These are phyloP conservation scores for Thalassoma bifasciatum DNA, from an alignment of 2,113 vertebrate genomes.

Conservation along the genomic window DNA sequence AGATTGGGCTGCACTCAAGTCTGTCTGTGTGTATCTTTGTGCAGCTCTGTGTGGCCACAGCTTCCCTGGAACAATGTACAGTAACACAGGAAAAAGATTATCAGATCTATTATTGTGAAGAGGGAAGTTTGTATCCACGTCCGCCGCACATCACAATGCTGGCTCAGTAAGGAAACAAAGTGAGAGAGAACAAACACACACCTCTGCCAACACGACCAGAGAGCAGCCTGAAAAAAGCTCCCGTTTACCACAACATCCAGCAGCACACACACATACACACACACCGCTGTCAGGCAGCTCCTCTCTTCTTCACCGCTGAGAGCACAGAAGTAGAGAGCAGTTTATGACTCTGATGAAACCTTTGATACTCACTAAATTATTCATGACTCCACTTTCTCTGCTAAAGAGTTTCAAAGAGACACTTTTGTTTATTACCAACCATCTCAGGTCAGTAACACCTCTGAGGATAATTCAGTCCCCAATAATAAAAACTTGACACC, in stretches of 20 bases:
- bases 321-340: too few species aligned
- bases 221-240: constrained; percentile 23
- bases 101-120: constrained; percentile 62
- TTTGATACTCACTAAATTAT: too few species aligned
- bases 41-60: too few species aligned
- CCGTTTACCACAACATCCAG: background rate
- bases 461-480: too few species aligned
- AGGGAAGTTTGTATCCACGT: constrained; percentile 61
- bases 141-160: constrained; percentile 61
- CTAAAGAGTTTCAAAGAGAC: too few species aligned
- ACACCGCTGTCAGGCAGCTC: background rate
- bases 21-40: constrained; percentile 7
- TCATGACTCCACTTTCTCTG: too few species aligned
- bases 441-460: too few species aligned
- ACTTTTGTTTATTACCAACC: too few species aligned
- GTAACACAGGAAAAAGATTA: constrained; percentile 66
- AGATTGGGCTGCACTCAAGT: background rate
- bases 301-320: background rate
- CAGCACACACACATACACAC: background rate
- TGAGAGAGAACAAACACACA: constrained; percentile 49
- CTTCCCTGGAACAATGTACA: constrained; percentile 60
- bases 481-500: too few species aligned
- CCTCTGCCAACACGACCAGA: constrained; percentile 42
- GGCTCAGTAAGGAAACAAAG: constrained; percentile 55
- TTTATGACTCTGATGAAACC: too few species aligned